Evolutionary conservation across 2,797 vertebrate species (phyloP), one percentile per base, ranked within the genome.

Genomic region (Gobionotothen gibberifrons): DNA sequence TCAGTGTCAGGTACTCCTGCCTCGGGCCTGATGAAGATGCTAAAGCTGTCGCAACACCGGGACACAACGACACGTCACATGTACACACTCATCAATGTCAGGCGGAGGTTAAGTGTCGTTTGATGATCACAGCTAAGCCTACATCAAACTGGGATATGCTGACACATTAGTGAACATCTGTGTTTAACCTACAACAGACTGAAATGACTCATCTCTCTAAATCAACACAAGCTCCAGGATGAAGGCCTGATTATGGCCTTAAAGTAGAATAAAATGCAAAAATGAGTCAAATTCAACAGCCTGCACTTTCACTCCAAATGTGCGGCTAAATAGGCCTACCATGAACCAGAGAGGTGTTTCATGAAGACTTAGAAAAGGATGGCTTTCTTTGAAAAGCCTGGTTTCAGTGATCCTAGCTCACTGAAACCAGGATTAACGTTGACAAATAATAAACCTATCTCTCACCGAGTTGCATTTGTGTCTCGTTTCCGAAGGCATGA

Each of bases 61-160:
- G 44, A 55, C 68, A 73, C 48, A 11, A 68, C 53, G 14, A 69
- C 69, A 83, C 59, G n/a, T 53, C 76, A 84, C 69, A 54, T 76
- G 68, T 51, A 68, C 65, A 77, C 36, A 54, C 60, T 61, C 72
- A 65, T 69, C 29, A 19, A 58, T 2, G 2, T 75, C 52, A 69
- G 72, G 39, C 60, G 59, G 53, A 52, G 29, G 44, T 46, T 72
- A 39, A 19, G 54, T 52, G 74, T 61, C 3, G 2, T 43, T 48
- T 9, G 2, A 72, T 52, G 42, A 15, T 56, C 43, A 29, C 49
- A 63, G 17, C 17, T 53, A 17, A 3, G 17, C 36, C 63, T 44
- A 71, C 51, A 69, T 59, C 39, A 68, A 60, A 79, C 44, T 42
- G n/a, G 65, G 32, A 51, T 52, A 60, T 63, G 63, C 12, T 52